These are phyloP conservation scores for Drosophila navojoa DNA, from an alignment of 1,140 invertebrate species.

Conservation along the genomic window DNA sequence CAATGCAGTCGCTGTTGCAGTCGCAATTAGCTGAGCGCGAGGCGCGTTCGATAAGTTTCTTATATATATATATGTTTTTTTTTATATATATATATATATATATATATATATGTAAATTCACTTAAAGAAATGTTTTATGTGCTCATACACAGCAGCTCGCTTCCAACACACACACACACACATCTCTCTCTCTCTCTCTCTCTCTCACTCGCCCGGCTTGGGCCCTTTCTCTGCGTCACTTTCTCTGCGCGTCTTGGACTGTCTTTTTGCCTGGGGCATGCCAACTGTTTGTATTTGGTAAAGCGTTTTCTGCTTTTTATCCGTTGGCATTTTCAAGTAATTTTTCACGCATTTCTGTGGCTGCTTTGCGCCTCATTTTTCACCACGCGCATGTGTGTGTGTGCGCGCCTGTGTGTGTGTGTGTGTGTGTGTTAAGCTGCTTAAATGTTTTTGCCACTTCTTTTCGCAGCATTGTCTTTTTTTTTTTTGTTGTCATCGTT, in stretches of 20 bases:
- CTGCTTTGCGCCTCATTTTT: conserved; percentile 80
- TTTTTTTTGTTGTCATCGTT: conserved; percentile 35
- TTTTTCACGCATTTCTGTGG: conserved; percentile 80
- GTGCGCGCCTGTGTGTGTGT: conserved; percentile 21
- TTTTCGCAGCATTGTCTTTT: conserved; percentile 67
- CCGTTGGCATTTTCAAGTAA: conserved; percentile 76
- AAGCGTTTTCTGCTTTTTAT: conserved; percentile 56
- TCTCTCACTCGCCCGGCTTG: conserved; percentile 1
- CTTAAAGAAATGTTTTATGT: conserved; percentile 50
- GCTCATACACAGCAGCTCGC: not conserved
- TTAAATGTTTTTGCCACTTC: conserved; percentile 72
- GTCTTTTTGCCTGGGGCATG: conserved; percentile 32
- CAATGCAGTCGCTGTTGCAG: conserved; percentile 14
- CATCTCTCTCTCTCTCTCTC: not conserved
- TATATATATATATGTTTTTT: not conserved
- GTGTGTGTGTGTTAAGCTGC: conserved; percentile 65
- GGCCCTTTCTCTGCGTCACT: conserved; percentile 14
- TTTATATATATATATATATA: not conserved
- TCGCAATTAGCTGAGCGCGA: conserved; percentile 29
- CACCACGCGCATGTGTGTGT: conserved; percentile 38
- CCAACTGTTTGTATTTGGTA: conserved; percentile 48
- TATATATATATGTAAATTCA: conserved; percentile 39
- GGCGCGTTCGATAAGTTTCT: conserved; percentile 35
- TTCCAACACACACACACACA: no score
- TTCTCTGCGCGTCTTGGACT: conserved; percentile 17